These are phyloP conservation scores for Parauchenoglanis ngamensis DNA, from an alignment of 2,797 vertebrate genomes.

Conservation along the genomic window DNA sequence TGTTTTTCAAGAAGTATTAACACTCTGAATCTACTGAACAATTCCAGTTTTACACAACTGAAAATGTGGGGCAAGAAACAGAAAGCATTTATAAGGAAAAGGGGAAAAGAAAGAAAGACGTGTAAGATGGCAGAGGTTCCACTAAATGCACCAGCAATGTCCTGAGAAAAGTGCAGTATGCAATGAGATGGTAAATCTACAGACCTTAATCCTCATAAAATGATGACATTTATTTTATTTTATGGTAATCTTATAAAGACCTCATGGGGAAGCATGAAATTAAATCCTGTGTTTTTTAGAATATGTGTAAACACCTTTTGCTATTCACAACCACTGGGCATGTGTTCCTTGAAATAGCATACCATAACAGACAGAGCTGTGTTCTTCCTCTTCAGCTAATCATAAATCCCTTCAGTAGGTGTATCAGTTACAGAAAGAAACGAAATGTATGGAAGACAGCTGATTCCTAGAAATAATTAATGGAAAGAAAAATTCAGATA, in stretches of 20 bases:
- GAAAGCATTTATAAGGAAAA: not conserved
- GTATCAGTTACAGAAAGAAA: not conserved
- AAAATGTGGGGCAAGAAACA: not conserved
- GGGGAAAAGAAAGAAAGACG: not conserved
- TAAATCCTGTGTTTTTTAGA: not conserved
- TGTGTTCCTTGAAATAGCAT: no score
- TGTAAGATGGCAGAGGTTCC: not conserved
- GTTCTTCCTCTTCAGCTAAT: not conserved
- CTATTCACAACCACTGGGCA: no score
- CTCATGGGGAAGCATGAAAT: not conserved
- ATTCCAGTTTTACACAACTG: conserved; percentile 3
- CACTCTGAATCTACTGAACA: conserved; percentile 15
- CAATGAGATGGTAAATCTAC: not conserved
- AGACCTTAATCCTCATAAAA: not conserved
- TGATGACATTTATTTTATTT: not conserved
- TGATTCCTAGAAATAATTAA: no score
- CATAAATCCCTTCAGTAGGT: not conserved
- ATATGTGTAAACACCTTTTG: no score
- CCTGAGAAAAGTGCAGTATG: not conserved
- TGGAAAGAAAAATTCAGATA: no score
- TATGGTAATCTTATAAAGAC: not conserved
- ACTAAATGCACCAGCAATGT: not conserved
- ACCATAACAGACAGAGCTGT: no score
- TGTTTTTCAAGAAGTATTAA: not conserved
- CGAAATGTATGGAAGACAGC: no score